Evolutionary conservation across 2,888 invertebrate species (phyloP).

Genomic region (Odontocolon sp.): DNA sequence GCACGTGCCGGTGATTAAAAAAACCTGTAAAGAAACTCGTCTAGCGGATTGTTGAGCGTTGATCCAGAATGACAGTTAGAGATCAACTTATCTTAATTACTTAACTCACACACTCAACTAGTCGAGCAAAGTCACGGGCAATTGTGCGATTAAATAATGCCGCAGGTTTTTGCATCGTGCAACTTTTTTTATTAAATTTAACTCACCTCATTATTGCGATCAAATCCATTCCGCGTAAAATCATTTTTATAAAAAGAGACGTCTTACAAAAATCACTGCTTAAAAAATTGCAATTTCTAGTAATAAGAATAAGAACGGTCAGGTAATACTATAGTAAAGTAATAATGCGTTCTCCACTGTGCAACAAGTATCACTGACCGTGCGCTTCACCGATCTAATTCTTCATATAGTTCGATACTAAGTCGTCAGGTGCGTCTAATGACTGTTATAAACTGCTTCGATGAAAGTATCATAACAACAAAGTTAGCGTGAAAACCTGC

Average conservation of each 20-base stretch:
- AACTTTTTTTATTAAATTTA: neutral
- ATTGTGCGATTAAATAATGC: neutral
- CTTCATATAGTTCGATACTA: too few species aligned
- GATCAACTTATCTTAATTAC: neutral
- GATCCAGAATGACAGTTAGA: neutral
- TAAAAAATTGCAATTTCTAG: too few species aligned
- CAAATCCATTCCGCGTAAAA: too few species aligned
- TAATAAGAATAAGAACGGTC: too few species aligned
- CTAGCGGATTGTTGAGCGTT: neutral
- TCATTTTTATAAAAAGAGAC: too few species aligned
- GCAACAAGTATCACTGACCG: neutral
- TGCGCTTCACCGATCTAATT: too few species aligned
- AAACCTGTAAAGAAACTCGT: neutral
- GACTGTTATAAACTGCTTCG: neutral
- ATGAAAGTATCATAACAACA: too few species aligned
- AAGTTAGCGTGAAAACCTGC: too few species aligned
- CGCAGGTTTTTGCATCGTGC: neutral
- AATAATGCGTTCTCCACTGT: constrained; percentile 1
- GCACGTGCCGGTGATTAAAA: neutral
- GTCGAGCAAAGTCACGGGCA: constrained; percentile 18
- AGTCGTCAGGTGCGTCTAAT: too few species aligned
- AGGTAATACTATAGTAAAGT: neutral
- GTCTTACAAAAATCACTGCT: neutral
- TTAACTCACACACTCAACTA: neutral
- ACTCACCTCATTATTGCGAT: neutral